Base-by-base conservation (phyloP, 2,797 vertebrate species). In the Sylvilagus floridanus region DNA sequence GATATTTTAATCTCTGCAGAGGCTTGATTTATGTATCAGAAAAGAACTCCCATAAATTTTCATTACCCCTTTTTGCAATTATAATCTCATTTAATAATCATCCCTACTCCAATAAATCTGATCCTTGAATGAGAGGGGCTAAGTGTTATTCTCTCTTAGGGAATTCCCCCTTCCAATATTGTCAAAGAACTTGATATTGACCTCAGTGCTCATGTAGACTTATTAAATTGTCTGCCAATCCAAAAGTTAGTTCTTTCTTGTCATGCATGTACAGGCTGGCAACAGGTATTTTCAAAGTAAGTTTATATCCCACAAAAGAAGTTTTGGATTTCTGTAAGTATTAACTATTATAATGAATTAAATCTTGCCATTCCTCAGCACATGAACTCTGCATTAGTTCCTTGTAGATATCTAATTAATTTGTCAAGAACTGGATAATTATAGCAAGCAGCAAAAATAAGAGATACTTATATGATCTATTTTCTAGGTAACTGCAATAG, bases 191-290 rank as follows among this genome's bases (percentile, higher is more conserved):
- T 79, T 87, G 6, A 52, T 26, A 42, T 47, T n/a, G n/a, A 42
- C 26, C 63, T 88, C 21, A 32, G 78, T 32, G 0, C 35, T 90
- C 19, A 52, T 6, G 5, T 21, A 60, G 1, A 7, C 4, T 76
- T 26, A 35, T 8, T 69, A 60, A 78, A 50, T 71, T 88, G 3
- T 75, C 50, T 83, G 50, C 28, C 5, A 32, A 73, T 1, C 2
- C 5, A 35, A 69, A 73, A 50, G 5, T 77, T 69, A 65, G 7
- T 21, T 71, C 9, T 37, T 7, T 32, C 8, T 90, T 30, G n/a
- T 3, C 3, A 9, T 30, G 7, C 7, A 5, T n/a, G 6, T 1
- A n/a, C 1, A 24, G 3, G 3, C 11, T 77, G 14, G 72, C 0
- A 75, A 5, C 4, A 57, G 9, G 28, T 30, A 52, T 63, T 84